phyloP scores from a whole-genome alignment of 92 coral and sea anemone species.

The Umimayanthus kanabou region DNA sequence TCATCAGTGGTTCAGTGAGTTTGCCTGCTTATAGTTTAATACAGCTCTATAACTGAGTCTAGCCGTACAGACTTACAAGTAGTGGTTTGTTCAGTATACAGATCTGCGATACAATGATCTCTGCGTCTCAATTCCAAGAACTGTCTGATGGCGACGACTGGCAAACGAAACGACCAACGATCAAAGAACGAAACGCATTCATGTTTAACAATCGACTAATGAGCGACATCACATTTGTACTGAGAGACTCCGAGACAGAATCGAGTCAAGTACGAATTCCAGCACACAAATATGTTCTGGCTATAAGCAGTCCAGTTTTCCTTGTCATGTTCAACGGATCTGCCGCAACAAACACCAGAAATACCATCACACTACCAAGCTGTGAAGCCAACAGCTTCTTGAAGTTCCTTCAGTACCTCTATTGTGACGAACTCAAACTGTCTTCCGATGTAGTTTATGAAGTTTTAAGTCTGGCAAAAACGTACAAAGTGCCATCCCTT shows the following conservation, averaged over 20 bases:
- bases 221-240: constrained; percentile 23
- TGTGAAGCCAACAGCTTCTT: constrained; percentile 39
- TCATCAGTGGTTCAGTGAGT: not conserved
- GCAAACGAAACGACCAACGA: constrained; percentile 30
- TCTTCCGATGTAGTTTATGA: constrained; percentile 28
- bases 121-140: not conserved
- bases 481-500: constrained; percentile 24
- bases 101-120: not conserved
- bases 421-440: constrained; percentile 26
- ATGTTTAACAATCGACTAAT: constrained; percentile 44
- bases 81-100: not conserved
- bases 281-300: constrained; percentile 36
- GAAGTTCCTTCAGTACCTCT: constrained; percentile 24
- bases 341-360: constrained; percentile 2
- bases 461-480: constrained; percentile 27
- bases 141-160: constrained; percentile 1
- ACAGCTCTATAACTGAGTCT: not conserved
- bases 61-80: not conserved
- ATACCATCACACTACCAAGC: constrained; percentile 10
- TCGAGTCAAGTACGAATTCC: constrained; percentile 10
- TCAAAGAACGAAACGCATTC: constrained; percentile 27
- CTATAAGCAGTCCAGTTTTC: constrained; percentile 33
- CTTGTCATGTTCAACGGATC: constrained; percentile 27
- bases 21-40: not conserved
- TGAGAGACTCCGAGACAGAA: constrained; percentile 20